Evolutionary conservation across 2,888 invertebrate species (phyloP).

Genomic region (Meiosimyza platycephala): DNA sequence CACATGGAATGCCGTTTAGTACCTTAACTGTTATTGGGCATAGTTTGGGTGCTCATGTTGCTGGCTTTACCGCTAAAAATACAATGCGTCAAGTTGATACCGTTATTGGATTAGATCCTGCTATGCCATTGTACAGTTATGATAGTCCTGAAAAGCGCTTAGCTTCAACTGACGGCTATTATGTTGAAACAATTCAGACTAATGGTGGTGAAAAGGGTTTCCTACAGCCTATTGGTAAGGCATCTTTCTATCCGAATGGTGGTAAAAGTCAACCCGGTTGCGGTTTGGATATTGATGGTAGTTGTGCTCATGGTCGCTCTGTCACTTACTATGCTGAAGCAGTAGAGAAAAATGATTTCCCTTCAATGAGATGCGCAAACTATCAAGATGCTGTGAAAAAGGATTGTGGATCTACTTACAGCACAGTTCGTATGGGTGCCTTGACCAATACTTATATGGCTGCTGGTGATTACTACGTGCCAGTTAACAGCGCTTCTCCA

Average conservation of each 20-base stretch:
- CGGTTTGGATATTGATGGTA: conserved; percentile 54
- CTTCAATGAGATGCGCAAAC: conserved; percentile 47
- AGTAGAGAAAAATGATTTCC: conserved; percentile 54
- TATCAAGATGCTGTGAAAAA: conserved; percentile 47
- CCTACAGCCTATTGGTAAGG: no score
- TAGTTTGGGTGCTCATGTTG: conserved; percentile 73
- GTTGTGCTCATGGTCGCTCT: conserved; percentile 66
- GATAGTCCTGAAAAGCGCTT: conserved; percentile 53
- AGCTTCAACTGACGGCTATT: conserved; percentile 56
- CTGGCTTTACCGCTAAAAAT: conserved; percentile 72
- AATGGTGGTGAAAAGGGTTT: conserved; percentile 45
- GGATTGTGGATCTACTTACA: conserved; percentile 46
- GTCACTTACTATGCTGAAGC: conserved; percentile 66
- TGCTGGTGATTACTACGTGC: conserved; percentile 53
- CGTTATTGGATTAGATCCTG: conserved; percentile 69
- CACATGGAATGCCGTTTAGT: conserved; percentile 68
- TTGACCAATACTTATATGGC: conserved; percentile 42
- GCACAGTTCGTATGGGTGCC: conserved; percentile 52
- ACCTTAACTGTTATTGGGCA: conserved; percentile 70
- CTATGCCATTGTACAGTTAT: conserved; percentile 55
- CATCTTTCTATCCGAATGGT: no score
- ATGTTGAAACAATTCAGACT: conserved; percentile 64
- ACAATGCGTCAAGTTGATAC: conserved; percentile 71
- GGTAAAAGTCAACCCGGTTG: no score
- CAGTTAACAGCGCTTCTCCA: conserved; percentile 49